Conservation (phyloP, 2,797 vertebrate species). For the Alcedo atthis region DNA sequence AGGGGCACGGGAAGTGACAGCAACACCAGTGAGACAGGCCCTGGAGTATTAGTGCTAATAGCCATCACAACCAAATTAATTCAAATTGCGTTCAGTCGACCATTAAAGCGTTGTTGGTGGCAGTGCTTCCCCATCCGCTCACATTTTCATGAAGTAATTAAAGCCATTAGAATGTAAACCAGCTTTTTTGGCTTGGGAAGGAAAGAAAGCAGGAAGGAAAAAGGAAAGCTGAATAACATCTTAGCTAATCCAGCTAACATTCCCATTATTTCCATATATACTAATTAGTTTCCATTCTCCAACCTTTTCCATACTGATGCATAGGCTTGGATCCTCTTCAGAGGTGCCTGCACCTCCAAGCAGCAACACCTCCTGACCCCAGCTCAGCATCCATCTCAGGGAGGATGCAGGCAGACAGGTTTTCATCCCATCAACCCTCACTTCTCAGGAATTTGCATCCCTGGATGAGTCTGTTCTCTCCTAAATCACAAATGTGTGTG, state of each 20-base stretch:
- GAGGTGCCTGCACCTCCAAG: background rate
- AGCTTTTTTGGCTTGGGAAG: conserved; percentile 55
- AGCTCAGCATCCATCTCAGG: background rate
- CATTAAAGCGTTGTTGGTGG: conserved; percentile 68
- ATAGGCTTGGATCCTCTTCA: background rate
- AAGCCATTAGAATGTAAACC: conserved; percentile 79
- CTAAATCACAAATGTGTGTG: rapidly evolving
- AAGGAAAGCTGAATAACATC: conserved; percentile 52
- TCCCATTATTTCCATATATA: conserved; percentile 52
- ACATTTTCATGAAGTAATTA: conserved; percentile 76
- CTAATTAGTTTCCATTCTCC: conserved; percentile 50
- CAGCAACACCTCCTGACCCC: background rate
- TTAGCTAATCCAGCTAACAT: conserved; percentile 43
- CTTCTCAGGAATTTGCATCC: background rate
- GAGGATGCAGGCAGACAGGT: background rate
- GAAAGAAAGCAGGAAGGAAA: conserved; percentile 54
- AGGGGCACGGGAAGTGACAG: conserved; percentile 49
- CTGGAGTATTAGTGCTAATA: conserved; percentile 73
- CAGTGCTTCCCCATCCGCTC: conserved; percentile 73
- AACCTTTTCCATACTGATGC: background rate
- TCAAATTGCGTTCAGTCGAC: conserved; percentile 72
- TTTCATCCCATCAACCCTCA: background rate
- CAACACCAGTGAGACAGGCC: conserved; percentile 55
- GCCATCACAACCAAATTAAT: conserved; percentile 75
- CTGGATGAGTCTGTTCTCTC: background rate